Conservation (phyloP, 2,888 invertebrate genomes). For the Zele albiditarsus region DNA sequence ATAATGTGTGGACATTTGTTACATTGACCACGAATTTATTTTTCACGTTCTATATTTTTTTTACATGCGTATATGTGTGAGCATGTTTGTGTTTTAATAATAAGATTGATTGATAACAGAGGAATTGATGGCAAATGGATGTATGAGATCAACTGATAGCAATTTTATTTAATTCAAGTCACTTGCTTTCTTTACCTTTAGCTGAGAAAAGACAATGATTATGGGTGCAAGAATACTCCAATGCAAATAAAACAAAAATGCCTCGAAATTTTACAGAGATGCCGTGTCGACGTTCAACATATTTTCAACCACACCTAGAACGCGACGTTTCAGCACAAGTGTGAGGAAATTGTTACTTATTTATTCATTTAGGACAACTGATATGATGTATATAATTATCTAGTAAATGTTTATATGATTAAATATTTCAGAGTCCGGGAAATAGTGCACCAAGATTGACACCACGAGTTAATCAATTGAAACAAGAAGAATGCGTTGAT, state of each 20-base stretch:
- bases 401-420: not conserved
- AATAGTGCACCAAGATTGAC: conserved; percentile 78
- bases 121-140: not conserved
- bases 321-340: conserved; percentile 92
- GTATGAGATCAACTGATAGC: not conserved
- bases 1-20: not conserved
- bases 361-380: not conserved
- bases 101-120: not conserved
- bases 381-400: too few species aligned
- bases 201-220: not conserved
- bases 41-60: not conserved
- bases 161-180: not conserved
- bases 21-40: not conserved
- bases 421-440: conserved; percentile 73
- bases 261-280: conserved; percentile 76
- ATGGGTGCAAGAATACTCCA: not conserved
- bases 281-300: conserved; percentile 80
- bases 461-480: conserved; percentile 89
- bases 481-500: conserved; percentile 91
- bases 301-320: conserved; percentile 82
- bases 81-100: not conserved
- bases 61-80: not conserved
- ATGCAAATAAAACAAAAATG: conserved; percentile 24
- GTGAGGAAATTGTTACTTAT: conserved; percentile 73
- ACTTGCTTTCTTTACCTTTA: not conserved